Percentiles rank a stretch among this genome's conserved stretches.
These are phyloP conservation scores for Bombyx mori DNA, from an alignment of 1,140 invertebrate genomes.

Conservation along the genomic window DNA sequence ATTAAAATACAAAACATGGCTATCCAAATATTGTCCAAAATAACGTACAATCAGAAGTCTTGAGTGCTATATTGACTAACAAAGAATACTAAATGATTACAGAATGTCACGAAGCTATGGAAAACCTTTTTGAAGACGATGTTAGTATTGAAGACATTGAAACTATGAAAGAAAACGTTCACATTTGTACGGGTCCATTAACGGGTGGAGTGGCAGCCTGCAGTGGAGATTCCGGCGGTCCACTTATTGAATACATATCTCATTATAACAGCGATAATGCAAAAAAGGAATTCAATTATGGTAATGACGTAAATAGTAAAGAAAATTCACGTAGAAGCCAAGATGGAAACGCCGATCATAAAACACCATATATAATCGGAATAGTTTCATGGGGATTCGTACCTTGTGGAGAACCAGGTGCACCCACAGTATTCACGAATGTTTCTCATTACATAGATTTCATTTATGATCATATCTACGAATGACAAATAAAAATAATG, in stretches of 20 bases:
- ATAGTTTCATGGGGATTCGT: conserved; percentile 84
- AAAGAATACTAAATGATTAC: conserved; percentile 13
- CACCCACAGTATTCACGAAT: conserved; percentile 80
- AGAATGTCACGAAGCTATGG: conserved; percentile 60
- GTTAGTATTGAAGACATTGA: conserved; percentile 38
- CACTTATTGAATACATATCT: conserved; percentile 65
- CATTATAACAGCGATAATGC: background rate
- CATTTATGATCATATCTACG: conserved; percentile 34
- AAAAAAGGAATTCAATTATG: conserved; percentile 1
- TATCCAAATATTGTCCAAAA: background rate
- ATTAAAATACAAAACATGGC: background rate
- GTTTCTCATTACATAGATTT: conserved; percentile 74
- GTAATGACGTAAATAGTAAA: background rate
- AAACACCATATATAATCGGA: conserved; percentile 68
- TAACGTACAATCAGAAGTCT: too few species aligned
- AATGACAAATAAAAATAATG: conserved; percentile 14
- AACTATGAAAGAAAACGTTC: conserved; percentile 43
- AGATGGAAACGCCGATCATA: background rate
- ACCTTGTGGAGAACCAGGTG: conserved; percentile 76
- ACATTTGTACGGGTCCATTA: conserved; percentile 76
- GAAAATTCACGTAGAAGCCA: background rate
- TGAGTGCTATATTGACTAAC: too few species aligned
- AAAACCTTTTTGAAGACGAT: conserved; percentile 34
- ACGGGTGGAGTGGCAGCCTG: conserved; percentile 73
- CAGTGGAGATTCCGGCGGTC: conserved; percentile 79